Base-by-base conservation (phyloP, 2,888 invertebrate genomes). In the Cyaniris semiargus region DNA sequence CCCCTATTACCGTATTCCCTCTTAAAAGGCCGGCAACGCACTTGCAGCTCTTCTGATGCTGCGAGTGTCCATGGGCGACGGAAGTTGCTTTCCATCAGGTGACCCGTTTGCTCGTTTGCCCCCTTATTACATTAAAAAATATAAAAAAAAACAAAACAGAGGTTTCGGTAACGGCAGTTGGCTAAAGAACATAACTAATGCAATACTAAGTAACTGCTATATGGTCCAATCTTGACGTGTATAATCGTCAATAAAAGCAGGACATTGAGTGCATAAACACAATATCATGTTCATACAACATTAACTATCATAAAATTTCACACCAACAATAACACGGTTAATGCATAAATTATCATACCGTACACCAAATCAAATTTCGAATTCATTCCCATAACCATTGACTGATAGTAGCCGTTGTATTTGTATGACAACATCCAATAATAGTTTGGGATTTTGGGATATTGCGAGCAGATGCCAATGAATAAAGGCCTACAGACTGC, bases 361-460 rank as follows among this genome's bases (percentile, higher is more conserved):
- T 6, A 13, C 23, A 15, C 5, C 60, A 27, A 66, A 27, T 15
- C 66, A 31, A 31, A 10, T 27, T 66, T 66, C 15, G 27, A 15
- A 66, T 66, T 15, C 66, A 66, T 60, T 13, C 23, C 6, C 27
- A 27, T 66, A 66, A 60, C 23, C 13, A 66, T 66, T 31, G 66
- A 27, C 3, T 15, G 27, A 31, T 66, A 66, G 66, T 66, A 18
- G 66, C 27, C 5, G 66, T 66, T 66, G 66, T 66, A 66, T 66
- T 66, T 31, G n/a, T 23, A 13, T 27, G 27, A 66, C 66, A 27
- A 66, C 7, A 15, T 15, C 27, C 66, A 15, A 15, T 60, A 23
- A 60, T 66, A 66, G 60, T 27, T 66, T 66, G 13, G 27, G 60
- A 66, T 21, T 10, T 60, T 60, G 60, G 60, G 21, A 58, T 58